A percentile compares a stretch with the other conserved stretches of the same genome.
phyloP scores from a whole-genome alignment of 2,113 vertebrate genomes.

The Halcyon senegalensis region DNA sequence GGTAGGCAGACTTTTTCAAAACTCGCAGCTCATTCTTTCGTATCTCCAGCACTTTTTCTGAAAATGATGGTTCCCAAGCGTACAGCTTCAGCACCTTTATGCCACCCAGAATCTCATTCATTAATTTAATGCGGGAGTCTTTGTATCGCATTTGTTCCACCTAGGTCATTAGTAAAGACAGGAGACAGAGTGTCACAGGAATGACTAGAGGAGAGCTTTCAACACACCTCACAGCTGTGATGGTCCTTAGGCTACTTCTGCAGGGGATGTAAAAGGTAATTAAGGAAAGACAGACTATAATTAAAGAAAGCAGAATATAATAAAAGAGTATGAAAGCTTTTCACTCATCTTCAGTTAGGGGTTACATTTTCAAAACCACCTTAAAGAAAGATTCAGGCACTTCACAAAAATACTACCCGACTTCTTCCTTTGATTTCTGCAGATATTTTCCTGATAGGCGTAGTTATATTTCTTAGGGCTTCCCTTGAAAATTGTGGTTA shows the following conservation, averaged over 20 bases:
- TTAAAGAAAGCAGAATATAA: neutral
- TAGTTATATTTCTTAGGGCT: neutral
- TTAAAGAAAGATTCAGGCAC: neutral
- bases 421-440: neutral
- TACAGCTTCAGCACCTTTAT: conserved; percentile 98
- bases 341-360: neutral
- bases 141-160: conserved; percentile 92
- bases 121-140: conserved; percentile 91
- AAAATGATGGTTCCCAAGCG: conserved; percentile 93
- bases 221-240: neutral
- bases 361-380: neutral
- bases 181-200: neutral
- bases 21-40: conserved; percentile 86
- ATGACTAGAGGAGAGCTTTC: neutral
- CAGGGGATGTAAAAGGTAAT: neutral
- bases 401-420: neutral
- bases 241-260: neutral
- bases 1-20: conserved; percentile 83
- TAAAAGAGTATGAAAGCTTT: neutral
- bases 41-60: conserved; percentile 84
- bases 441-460: neutral
- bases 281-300: neutral
- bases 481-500: neutral
- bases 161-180: conserved; percentile 58
- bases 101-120: conserved; percentile 94